A percentile compares a stretch with the other conserved stretches of the same genome.
Evolutionary conservation across 2,888 invertebrate species (phyloP).

Genomic region (Hypolimnas misippus): DNA sequence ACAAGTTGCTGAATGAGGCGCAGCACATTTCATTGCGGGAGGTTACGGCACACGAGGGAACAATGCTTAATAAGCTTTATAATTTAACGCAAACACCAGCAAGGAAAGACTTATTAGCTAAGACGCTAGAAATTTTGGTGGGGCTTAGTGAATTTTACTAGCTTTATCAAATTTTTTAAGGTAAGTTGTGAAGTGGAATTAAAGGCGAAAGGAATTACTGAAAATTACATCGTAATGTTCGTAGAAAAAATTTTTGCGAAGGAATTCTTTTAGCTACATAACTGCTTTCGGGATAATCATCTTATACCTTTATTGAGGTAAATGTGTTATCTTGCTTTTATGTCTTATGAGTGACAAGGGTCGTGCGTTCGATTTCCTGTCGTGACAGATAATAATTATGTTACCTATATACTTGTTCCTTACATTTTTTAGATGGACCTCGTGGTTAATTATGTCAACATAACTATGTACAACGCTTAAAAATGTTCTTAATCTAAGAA

Average conservation of each 20-base stretch:
- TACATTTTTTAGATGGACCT: neutral
- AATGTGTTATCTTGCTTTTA: neutral
- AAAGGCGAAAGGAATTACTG: neutral
- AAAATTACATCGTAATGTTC: too few species aligned
- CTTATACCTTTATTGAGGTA: neutral
- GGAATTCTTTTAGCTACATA: neutral
- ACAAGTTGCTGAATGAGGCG: slow-evolving; percentile 52
- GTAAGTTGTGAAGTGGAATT: neutral
- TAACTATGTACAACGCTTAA: too few species aligned
- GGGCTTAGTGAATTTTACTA: slow-evolving; percentile 10
- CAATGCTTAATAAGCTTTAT: slow-evolving; percentile 80
- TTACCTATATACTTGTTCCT: neutral
- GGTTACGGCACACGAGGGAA: slow-evolving; percentile 74
- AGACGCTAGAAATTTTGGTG: slow-evolving; percentile 30
- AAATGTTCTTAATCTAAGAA: too few species aligned
- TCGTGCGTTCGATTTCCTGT: neutral
- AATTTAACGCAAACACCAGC: slow-evolving; percentile 70
- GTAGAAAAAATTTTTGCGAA: too few species aligned
- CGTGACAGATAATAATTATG: slow-evolving; percentile 3
- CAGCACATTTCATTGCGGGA: slow-evolving; percentile 66
- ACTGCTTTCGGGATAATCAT: neutral
- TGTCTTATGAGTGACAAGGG: neutral
- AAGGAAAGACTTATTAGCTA: slow-evolving; percentile 65
- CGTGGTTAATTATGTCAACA: neutral
- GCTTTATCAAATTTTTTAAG: neutral